Evolutionary conservation across 1,140 invertebrate species (phyloP), one percentile per base, ranked within the genome.

Genomic region (Dufourea novaeangliae): DNA sequence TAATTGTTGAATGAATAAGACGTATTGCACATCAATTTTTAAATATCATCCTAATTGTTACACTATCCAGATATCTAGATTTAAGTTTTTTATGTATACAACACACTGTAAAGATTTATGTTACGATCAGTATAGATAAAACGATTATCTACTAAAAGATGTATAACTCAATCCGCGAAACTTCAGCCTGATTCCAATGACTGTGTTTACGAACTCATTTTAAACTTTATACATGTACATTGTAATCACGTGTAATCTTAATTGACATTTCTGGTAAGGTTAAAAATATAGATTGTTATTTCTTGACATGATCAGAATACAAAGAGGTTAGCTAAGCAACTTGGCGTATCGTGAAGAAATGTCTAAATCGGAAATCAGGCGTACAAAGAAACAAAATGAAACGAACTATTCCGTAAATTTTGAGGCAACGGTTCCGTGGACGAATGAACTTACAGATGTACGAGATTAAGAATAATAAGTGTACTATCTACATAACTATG

Each of bases 51-150:
- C 29, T 56, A 2, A 22, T 7, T 46, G 11, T 12, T 76, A 34
- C 32, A 14, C 6, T 44, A 39, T 46, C n/a, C 29, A 7, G 4
- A 69, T 17, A 76, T 70, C 5, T 72, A 78, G 34, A n/a, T n/a
- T 63, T 71, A 78, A 78, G 37, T 77, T 63, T 64, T 78, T 70
- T 46, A 52, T 75, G 27, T 56, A 71, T 46, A 67, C 32, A 64
- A 22, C 12, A 61, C 61, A 72, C 32, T 71, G 57, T 44, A 69
- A 50, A 62, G 6, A 11, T 4, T 22, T 39, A 46, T 37, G 5
- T 59, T 25, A 44, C 34, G 39, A 0, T 39, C 20, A 14, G 22
- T 44, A 57, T 29, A 61, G 64, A 76, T 76, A 76, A 76, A 69
- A 41, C 14, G 4, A 39, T 14, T 69, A 76, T 69, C 39, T 69